Evolutionary conservation across 2,113 vertebrate genomes (phyloP), one percentile per base, ranked within the genome.

Genomic region (Embiotoca jacksoni): DNA sequence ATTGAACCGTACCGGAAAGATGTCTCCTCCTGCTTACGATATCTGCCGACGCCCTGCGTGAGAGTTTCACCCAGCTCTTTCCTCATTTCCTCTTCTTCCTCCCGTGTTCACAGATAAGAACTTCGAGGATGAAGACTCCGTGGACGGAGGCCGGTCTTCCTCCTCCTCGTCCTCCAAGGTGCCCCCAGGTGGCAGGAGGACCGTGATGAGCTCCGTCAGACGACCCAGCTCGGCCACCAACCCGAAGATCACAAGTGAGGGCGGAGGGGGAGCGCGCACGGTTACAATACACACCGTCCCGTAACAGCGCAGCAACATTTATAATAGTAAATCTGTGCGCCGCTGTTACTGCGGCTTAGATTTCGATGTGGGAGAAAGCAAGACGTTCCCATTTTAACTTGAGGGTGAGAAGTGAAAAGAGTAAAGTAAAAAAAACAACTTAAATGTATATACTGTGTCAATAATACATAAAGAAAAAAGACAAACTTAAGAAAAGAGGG

Each of bases 121-220:
- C 92, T 99, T 99, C 94, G 98, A 99, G 64, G 98, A 99, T 96
- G 98, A 99, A 88, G 98, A 99, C 86, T 99, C 97, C 0, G 95
- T 99, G 94, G 98, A 99, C 63, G 97, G 98, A 78, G 97, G 97
- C 90, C 94, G 97, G 91, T 97, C 97, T 93, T 98, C 97, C 81
- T 99, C 98, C 80, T 97, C 98, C n/a, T 97, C 97, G 4, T 98
- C 97, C 14, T 98, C 97, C 81, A 99, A 98, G 88, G 95, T 95
- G 1, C 95, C 96, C 49, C 84, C 95, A 31, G 91, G 94, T 92
- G 95, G 96, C 0, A 95, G 95, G 49, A 96, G 95, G 89, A 91
- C 92, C 4, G 91, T 95, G 39, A 91, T 96, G 94, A 95, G 91
- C 60, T 94, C 96, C 3, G 90, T 95, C 6, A 96, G 97, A 64